A percentile compares a stretch with the other conserved stretches of the same genome.
phyloP scores from a whole-genome alignment of 1,140 invertebrate genomes.

The Penaeus vannamei region DNA sequence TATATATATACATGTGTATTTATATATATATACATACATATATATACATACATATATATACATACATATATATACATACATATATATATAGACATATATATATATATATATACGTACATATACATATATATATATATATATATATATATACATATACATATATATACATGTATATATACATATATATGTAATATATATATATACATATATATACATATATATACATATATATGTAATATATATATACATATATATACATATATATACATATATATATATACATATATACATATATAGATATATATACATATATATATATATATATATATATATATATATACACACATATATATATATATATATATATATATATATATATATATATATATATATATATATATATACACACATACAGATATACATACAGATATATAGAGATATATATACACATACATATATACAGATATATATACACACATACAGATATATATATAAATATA shows the following conservation, averaged over 20 bases:
- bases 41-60: no score
- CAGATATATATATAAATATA: background rate
- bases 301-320: no score
- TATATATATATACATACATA: no score
- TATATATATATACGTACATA: background rate
- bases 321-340: no score
- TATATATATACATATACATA: conserved; percentile 19
- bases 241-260: no score
- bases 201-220: no score
- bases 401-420: background rate
- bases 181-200: conserved; percentile 3
- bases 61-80: no score
- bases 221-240: no score
- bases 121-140: background rate
- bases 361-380: no score
- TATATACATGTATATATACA: conserved; percentile 40
- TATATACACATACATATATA: background rate
- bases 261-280: no score
- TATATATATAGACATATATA: background rate
- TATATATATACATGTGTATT: no score
- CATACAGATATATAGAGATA: background rate
- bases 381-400: background rate
- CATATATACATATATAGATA: background rate
- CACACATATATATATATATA: no score
- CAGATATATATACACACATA: background rate